Percentiles rank a stretch among this genome's conserved stretches.
These are phyloP conservation scores for Cavia porcellus DNA, from an alignment of 2,113 vertebrate species.

Conservation along the genomic window DNA sequence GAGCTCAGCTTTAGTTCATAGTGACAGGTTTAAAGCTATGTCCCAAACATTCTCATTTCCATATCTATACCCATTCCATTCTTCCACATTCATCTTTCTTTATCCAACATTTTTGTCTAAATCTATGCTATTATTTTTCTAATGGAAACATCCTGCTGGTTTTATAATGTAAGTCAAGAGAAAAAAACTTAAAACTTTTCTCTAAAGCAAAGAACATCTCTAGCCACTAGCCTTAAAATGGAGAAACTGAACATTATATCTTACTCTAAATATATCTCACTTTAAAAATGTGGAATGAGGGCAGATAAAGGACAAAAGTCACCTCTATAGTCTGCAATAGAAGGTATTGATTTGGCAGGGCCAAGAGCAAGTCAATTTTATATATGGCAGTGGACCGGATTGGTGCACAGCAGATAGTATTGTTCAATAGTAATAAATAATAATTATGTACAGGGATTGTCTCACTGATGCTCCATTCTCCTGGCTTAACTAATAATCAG, in stretches of 20 bases:
- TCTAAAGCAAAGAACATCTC: slow-evolving; percentile 21
- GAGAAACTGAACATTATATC: slow-evolving; percentile 48
- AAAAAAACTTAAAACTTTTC: slow-evolving; percentile 4
- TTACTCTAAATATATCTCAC: slow-evolving; percentile 46
- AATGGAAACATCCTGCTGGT: slow-evolving; percentile 15
- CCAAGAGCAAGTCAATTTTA: slow-evolving; percentile 80
- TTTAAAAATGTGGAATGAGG: slow-evolving; percentile 70
- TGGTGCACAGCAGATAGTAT: slow-evolving; percentile 79
- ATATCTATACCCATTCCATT: neutral
- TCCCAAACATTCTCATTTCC: neutral
- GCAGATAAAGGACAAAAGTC: slow-evolving; percentile 83
- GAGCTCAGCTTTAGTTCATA: neutral
- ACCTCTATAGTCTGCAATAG: slow-evolving; percentile 74
- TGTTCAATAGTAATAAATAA: slow-evolving; percentile 86
- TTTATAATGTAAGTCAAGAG: slow-evolving; percentile 36
- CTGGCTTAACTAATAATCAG: slow-evolving; percentile 78
- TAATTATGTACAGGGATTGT: slow-evolving; percentile 84
- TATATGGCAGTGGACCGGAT: slow-evolving; percentile 68
- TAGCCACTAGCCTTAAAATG: slow-evolving; percentile 26
- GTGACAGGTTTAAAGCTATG: neutral
- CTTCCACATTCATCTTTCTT: neutral
- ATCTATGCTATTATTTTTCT: neutral
- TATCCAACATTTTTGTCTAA: neutral
- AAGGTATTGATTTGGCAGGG: slow-evolving; percentile 81
- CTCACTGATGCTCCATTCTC: slow-evolving; percentile 73